These are phyloP conservation scores for Tricholauxania praeusta DNA, from an alignment of 2,888 invertebrate species.

Conservation along the genomic window DNA sequence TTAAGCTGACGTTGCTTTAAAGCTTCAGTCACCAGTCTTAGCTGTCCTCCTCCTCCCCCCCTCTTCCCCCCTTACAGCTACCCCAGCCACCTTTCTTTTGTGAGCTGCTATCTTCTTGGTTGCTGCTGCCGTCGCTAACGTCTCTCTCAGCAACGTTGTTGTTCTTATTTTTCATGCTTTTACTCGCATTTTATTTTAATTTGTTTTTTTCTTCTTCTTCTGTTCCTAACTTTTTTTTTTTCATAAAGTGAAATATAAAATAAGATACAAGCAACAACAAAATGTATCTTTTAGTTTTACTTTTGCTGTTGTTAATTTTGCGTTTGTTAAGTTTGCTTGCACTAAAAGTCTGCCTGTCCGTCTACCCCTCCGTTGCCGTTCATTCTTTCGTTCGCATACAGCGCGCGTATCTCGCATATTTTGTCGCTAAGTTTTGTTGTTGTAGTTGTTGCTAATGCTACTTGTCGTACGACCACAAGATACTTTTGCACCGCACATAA, in stretches of 20 bases:
- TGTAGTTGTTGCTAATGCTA: constrained; percentile 23
- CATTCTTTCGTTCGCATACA: background rate
- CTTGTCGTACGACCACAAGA: constrained; percentile 13
- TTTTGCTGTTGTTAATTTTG: background rate
- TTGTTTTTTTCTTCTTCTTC: background rate
- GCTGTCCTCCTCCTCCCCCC: background rate
- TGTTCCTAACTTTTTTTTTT: constrained; percentile 1
- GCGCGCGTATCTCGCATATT: constrained; percentile 9
- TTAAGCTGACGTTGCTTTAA: constrained; percentile 10
- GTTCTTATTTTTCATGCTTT: background rate
- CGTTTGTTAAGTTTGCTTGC: background rate
- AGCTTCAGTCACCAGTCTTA: constrained; percentile 3
- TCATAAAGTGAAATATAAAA: constrained; percentile 20
- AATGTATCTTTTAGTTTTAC: constrained; percentile 23
- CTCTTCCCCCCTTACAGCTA: background rate
- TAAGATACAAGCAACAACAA: background rate
- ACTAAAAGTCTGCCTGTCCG: constrained; percentile 2
- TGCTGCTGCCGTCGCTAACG: background rate
- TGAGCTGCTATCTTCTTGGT: background rate
- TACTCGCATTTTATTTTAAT: background rate
- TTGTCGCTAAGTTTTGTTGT: constrained; percentile 10
- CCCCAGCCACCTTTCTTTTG: background rate
- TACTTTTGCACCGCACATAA: no score
- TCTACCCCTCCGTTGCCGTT: background rate
- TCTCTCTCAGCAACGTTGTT: background rate